These are phyloP conservation scores for Melanotaenia duboulayi DNA, from an alignment of 2,113 vertebrate species.

Conservation along the genomic window DNA sequence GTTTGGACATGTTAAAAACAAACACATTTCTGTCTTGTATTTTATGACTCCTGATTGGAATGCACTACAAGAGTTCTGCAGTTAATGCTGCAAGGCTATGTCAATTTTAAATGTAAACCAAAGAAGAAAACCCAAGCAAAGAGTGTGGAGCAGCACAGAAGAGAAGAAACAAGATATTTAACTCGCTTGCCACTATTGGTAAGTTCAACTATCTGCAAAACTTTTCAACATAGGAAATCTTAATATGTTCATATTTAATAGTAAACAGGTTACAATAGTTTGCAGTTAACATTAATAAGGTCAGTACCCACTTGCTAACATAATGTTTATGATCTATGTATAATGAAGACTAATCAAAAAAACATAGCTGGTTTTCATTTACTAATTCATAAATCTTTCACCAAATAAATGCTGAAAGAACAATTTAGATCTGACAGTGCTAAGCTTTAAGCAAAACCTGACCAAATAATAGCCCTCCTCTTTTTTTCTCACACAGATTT, in stretches of 20 bases:
- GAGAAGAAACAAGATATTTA: background rate
- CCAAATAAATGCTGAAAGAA: too few species aligned
- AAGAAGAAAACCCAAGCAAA: background rate
- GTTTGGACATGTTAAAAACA: background rate
- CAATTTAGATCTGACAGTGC: too few species aligned
- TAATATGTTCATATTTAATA: background rate
- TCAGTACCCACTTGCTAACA: background rate
- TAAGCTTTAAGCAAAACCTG: too few species aligned
- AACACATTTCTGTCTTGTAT: background rate
- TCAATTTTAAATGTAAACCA: conserved; percentile 16
- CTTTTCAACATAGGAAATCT: background rate
- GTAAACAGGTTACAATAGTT: too few species aligned
- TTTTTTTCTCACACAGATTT: conserved; percentile 7
- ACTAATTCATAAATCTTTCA: too few species aligned
- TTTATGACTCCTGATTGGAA: background rate
- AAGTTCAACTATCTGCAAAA: background rate
- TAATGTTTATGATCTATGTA: too few species aligned
- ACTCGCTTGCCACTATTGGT: background rate
- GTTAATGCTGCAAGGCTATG: background rate
- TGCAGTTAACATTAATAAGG: background rate
- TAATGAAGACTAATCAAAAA: too few species aligned
- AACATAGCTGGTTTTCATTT: too few species aligned
- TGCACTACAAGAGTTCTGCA: background rate
- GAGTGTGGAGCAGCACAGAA: background rate
- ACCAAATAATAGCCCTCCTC: background rate